Evolutionary conservation across 2,888 invertebrate genomes (phyloP).

Genomic region (Liodrosophila aerea): DNA sequence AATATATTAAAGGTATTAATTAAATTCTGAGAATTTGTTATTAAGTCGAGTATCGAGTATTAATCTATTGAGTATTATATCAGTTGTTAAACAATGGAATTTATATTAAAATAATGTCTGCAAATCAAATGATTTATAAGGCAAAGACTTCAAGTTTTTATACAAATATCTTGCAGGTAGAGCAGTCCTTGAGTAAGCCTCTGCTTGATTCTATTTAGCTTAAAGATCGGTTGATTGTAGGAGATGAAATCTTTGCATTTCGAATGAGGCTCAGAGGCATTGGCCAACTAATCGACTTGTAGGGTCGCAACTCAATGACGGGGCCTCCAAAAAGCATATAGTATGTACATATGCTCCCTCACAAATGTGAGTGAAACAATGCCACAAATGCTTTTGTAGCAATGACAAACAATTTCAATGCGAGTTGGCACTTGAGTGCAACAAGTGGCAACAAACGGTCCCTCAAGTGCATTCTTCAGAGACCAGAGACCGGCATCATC

Average conservation of each 20-base stretch:
- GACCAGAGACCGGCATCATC: conserved; percentile 45
- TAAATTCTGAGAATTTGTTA: too few species aligned
- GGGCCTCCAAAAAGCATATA: conserved; percentile 1
- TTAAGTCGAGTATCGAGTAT: too few species aligned
- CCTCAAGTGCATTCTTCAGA: conserved; percentile 71
- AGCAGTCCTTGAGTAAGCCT: conserved; percentile 33
- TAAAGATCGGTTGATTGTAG: conserved; percentile 1
- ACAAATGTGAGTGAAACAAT: conserved; percentile 3
- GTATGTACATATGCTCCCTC: too few species aligned
- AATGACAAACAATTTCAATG: conserved; percentile 48
- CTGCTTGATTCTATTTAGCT: conserved; percentile 37
- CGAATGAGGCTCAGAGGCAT: conserved; percentile 51
- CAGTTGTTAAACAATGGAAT: too few species aligned
- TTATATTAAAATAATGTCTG: too few species aligned
- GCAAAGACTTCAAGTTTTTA: too few species aligned
- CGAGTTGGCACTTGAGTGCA: conserved; percentile 69
- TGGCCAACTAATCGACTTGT: conserved; percentile 73
- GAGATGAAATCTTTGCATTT: conserved; percentile 18
- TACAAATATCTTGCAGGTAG: conserved; percentile 18
- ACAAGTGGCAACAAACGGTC: conserved; percentile 72
- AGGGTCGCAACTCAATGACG: conserved; percentile 68
- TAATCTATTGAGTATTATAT: too few species aligned
- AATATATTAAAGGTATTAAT: too few species aligned
- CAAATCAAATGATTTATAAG: too few species aligned
- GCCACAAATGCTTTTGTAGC: conserved; percentile 42